Evolutionary conservation across 2,113 vertebrate species (phyloP), one percentile per base, ranked within the genome.

Genomic region (Oxyura jamaicensis): DNA sequence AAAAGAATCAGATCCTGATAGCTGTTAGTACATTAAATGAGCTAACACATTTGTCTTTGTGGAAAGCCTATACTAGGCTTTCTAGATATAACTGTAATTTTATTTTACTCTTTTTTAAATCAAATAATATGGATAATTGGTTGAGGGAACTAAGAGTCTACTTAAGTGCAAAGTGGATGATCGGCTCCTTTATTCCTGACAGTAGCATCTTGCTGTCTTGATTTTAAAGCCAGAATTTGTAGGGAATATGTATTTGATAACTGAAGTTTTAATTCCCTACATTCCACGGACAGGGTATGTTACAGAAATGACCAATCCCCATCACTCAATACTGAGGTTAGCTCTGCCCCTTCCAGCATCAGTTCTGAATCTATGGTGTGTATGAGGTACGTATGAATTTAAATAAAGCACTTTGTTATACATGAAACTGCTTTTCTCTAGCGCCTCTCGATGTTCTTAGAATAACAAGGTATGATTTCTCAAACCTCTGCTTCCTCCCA

Each of bases 361-460:
- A 86, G 35, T 77, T 55, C 29, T 80, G 69, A 96, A 95, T 66
- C 67, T 90, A 39, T 55, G 83, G 56, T 33, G 69, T 11, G 1
- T 13, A 74, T 18, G 50, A 63, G 13, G 17, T 58, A 81, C 2
- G 19, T 25, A 74, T 35, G 53, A n/a, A 56, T 77, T 53, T 0
- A 12, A 44, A 75, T n/a, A 67, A 56, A 20, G 9, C 63, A 69
- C 25, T 80, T 84, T 11, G 25, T 96, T 96, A 95, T 79, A 95
- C 39, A 91, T 66, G 41, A 94, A 41, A 55, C 31, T 33, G 29
- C 41, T 91, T 96, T 96, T 91, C 69, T 82, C 67, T 84, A 95
- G 86, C 42, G 94, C 41, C 42, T 96, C 63, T 62, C 46, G 91
- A 85, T 65, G 59, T 91, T 96, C 82, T 93, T 80, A 86, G 83